Conservation (phyloP, 2,113 vertebrate species). For the Panurus biarmicus region DNA sequence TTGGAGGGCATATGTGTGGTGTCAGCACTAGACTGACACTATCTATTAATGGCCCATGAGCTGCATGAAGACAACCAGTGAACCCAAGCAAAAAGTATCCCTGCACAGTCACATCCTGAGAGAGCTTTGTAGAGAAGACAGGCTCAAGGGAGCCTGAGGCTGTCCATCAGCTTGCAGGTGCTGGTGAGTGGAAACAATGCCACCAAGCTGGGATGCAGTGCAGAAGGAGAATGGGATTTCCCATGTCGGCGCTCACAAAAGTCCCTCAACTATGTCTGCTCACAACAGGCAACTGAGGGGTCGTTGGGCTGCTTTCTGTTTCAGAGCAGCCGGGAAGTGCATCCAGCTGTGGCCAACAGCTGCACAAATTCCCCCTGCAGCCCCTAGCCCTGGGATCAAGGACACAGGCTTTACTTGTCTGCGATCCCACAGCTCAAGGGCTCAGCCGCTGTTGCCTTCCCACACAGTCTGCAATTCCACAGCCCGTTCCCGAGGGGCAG, state of each 20-base stretch:
- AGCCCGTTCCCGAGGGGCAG: neutral
- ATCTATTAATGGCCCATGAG: neutral
- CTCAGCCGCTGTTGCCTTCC: conserved; percentile 6
- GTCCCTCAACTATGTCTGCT: neutral
- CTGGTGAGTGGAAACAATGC: neutral
- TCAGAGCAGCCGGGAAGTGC: neutral
- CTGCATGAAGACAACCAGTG: neutral
- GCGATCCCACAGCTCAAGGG: neutral
- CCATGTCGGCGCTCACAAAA: neutral
- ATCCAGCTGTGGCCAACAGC: conserved; percentile 57
- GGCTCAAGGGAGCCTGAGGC: neutral
- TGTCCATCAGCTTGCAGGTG: neutral
- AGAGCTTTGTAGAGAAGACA: neutral
- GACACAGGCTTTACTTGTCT: conserved; percentile 17
- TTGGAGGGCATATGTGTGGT: neutral
- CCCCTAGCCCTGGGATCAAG: neutral
- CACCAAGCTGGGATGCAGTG: neutral
- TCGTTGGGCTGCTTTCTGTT: neutral
- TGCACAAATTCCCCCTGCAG: conserved; percentile 33
- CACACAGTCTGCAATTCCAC: neutral
- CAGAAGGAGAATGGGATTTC: conserved; percentile 29
- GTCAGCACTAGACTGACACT: neutral
- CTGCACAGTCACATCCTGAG: neutral
- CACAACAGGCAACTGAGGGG: conserved; percentile 6
- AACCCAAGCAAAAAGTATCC: neutral